Evolutionary conservation across 2,113 vertebrate genomes (phyloP), one percentile per base, ranked within the genome.

Genomic region (Corapipo altera): DNA sequence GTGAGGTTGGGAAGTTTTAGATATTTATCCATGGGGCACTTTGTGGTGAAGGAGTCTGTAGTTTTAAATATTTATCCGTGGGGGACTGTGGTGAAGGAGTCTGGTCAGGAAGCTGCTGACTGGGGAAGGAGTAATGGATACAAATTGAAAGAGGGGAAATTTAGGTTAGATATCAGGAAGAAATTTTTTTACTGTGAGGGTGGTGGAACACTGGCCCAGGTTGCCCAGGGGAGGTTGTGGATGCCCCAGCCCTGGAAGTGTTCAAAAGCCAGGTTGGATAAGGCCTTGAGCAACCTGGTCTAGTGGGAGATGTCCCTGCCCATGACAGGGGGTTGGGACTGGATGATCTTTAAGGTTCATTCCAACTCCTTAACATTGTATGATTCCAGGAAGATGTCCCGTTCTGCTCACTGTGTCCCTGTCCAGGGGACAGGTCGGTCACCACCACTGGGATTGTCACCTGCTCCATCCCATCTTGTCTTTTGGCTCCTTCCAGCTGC

Each of bases 331-430:
- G 49, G 14, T 27, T 51, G 49, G 49, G 26, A 15, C 49, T 27
- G 49, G 26, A 27, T 27, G 49, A 51, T 27, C 24, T 51, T 51
- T 51, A 27, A 51, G 26, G 26, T 52, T 28, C 51, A 52, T 28
- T 52, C 51, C 51, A 52, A 52, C 51, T 16, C 51, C 9, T 52
- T 52, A 16, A 27, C 49, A 10, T 16, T 16, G 51, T 52, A 9
- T 52, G 51, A 15, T 52, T 52, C 8, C 9, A 52, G 51, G 51
- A 52, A 52, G 51, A 52, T 46, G 61, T 51, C 23, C 20, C 2
- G 6, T 62, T 81, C 15, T 84, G 13, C 23, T 70, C 22, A 5
- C 13, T 0, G 0, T 26, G 14, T 52, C 30, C 2, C 27, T 41
- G 10, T 76, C 59, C 28, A 43, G 41, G 15, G 30, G 12, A 30